phyloP scores from a whole-genome alignment of 2,113 vertebrate genomes.

The Pontoporia blainvillei region DNA sequence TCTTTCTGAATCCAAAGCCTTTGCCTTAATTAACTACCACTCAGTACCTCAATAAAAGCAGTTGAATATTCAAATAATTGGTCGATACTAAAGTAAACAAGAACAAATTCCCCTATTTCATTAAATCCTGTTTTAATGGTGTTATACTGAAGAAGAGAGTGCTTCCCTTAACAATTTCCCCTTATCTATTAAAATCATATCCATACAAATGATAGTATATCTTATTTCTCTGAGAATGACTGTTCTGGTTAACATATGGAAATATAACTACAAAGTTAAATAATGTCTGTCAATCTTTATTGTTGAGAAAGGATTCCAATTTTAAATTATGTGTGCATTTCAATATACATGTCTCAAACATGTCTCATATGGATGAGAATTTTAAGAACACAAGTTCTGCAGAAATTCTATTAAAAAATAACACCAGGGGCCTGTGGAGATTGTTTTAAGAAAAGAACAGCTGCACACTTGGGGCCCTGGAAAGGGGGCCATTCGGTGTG shows the following conservation, averaged over 20 bases:
- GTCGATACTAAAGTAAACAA: not conserved
- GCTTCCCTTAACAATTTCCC: not conserved
- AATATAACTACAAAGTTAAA: not conserved
- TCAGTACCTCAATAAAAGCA: not conserved
- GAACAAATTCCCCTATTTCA: not conserved
- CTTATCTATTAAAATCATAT: not conserved
- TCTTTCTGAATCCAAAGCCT: not conserved
- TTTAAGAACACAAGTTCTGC: not conserved
- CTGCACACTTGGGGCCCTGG: not conserved
- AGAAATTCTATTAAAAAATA: conserved; percentile 15
- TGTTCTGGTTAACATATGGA: not conserved
- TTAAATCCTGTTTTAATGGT: not conserved
- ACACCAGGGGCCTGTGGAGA: not conserved
- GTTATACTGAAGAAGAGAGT: not conserved
- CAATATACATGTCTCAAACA: not conserved
- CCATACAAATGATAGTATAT: not conserved
- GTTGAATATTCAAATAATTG: not conserved
- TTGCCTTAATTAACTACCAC: not conserved
- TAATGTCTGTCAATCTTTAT: not conserved
- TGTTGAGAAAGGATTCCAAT: not conserved
- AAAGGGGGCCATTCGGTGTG: not conserved
- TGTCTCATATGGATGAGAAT: not conserved
- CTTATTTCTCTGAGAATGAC: not conserved
- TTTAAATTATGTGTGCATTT: not conserved
- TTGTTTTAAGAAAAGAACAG: not conserved